These are phyloP conservation scores for Apodemus sylvaticus DNA, from an alignment of 2,113 vertebrate species.

Conservation along the genomic window DNA sequence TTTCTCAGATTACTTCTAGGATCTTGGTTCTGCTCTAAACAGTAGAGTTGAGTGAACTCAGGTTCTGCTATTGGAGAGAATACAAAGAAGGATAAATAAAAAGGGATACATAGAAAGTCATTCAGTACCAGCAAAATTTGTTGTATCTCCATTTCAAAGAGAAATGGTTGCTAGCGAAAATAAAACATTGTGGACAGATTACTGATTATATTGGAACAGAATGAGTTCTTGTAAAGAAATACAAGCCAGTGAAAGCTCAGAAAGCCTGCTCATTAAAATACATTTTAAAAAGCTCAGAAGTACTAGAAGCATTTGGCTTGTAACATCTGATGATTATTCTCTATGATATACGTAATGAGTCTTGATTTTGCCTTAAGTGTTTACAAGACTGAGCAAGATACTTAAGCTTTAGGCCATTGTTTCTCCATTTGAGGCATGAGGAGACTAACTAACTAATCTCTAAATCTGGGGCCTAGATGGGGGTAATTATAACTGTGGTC, in stretches of 20 bases:
- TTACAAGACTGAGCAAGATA: neutral
- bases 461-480: neutral
- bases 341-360: neutral
- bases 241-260: neutral
- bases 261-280: slow-evolving; percentile 9
- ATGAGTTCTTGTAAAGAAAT: slow-evolving; percentile 4
- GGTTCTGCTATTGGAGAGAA: neutral
- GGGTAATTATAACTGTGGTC: neutral
- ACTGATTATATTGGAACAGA: neutral
- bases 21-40: neutral
- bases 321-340: neutral
- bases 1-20: neutral
- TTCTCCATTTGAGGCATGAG: neutral
- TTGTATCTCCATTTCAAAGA: slow-evolving; percentile 11
- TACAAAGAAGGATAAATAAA: neutral
- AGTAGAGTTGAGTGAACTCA: neutral
- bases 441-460: neutral
- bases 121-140: neutral
- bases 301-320: neutral
- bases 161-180: neutral
- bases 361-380: neutral
- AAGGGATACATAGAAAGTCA: neutral
- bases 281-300: neutral
- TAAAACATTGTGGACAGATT: neutral
- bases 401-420: neutral